Conservation (phyloP, 2,113 vertebrate genomes). For the Lagopus leucura region DNA sequence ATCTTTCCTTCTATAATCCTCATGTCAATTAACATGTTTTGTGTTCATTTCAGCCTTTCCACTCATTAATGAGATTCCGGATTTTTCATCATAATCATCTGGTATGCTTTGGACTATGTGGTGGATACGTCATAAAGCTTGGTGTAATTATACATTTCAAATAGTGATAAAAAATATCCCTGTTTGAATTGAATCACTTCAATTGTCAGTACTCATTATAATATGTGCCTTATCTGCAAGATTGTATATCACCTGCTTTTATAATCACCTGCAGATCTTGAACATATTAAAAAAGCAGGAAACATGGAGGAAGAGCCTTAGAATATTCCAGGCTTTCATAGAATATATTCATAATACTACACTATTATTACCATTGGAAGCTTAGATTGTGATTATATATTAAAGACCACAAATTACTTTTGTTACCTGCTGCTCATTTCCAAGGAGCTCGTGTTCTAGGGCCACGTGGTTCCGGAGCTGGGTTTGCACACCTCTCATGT, state of each 20-base stretch:
- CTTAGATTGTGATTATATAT: neutral
- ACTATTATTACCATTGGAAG: neutral
- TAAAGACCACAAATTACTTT: neutral
- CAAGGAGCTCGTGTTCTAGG: conserved; percentile 81
- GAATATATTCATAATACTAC: neutral
- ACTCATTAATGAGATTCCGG: neutral
- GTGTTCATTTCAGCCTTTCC: neutral
- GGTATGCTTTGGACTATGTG: no score
- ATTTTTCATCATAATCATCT: no score
- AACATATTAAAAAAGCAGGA: neutral
- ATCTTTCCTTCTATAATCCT: neutral
- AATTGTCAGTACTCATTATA: neutral
- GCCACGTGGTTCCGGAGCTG: conserved; percentile 86
- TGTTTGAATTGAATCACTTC: neutral
- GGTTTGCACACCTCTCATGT: conserved; percentile 80
- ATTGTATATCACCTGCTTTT: neutral
- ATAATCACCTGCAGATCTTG: neutral
- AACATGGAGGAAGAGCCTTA: neutral
- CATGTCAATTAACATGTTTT: neutral
- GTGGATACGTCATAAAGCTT: neutral
- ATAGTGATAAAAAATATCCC: neutral
- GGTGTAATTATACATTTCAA: neutral
- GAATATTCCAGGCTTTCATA: neutral
- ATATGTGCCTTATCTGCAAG: neutral
- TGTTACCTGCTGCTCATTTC: conserved; percentile 83